These are phyloP conservation scores for Cardiocondyla obscurior DNA, from an alignment of 1,140 invertebrate species.

Conservation along the genomic window DNA sequence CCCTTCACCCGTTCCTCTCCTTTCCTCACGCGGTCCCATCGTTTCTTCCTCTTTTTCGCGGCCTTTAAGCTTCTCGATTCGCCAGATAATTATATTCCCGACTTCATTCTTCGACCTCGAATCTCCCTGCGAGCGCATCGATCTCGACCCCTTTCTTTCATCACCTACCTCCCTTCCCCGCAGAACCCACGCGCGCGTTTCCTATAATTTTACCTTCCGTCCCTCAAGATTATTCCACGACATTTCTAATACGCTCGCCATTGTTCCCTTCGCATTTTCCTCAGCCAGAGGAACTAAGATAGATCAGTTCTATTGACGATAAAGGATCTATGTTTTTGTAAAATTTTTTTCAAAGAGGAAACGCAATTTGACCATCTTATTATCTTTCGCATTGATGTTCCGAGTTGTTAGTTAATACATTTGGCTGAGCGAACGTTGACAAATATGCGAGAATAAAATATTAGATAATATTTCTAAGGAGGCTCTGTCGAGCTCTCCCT, in stretches of 20 bases:
- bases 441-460: not conserved
- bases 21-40: not conserved
- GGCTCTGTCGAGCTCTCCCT: conserved; percentile 24
- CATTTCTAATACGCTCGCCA: not conserved
- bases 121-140: conserved; percentile 64
- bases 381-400: too few species aligned
- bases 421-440: too few species aligned
- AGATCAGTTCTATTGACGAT: too few species aligned
- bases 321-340: not conserved
- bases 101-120: conserved; percentile 62
- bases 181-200: not conserved
- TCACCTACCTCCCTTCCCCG: not conserved
- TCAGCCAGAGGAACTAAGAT: not conserved
- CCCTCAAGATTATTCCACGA: not conserved
- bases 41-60: conserved; percentile 33
- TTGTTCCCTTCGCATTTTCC: too few species aligned
- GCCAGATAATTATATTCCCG: conserved; percentile 67
- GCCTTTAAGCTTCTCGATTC: conserved; percentile 62
- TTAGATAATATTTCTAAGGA: not conserved
- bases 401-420: too few species aligned
- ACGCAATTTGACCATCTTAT: too few species aligned
- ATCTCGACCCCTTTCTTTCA: not conserved
- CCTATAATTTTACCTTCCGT: not conserved
- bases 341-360: too few species aligned
- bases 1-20: not conserved